A percentile compares a stretch with the other conserved stretches of the same genome.
phyloP scores from a whole-genome alignment of 2,888 invertebrate genomes.

The Phortica magna region DNA sequence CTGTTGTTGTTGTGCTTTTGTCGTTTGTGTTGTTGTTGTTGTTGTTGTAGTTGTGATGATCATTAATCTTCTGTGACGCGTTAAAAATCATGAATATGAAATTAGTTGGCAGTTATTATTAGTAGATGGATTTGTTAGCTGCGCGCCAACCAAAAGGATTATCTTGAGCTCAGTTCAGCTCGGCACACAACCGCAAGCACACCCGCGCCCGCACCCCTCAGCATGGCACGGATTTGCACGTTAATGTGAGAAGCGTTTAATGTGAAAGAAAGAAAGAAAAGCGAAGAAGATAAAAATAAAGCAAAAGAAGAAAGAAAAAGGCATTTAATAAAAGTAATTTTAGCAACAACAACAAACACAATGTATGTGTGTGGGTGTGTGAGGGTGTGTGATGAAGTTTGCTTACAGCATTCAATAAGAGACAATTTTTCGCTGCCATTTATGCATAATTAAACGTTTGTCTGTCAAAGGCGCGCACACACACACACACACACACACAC shows the following conservation, averaged over 20 bases:
- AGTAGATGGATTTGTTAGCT: constrained; percentile 45
- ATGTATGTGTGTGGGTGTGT: too few relatives aligned
- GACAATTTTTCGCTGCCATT: constrained; percentile 1
- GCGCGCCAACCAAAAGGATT: constrained; percentile 9
- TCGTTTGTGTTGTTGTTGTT: constrained; percentile 31
- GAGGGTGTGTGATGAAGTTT: neutral
- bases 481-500: neutral
- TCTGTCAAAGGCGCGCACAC: neutral
- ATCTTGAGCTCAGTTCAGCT: neutral
- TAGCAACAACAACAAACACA: neutral
- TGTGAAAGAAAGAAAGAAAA: neutral
- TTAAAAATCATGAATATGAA: constrained; percentile 74
- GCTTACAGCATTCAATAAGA: neutral
- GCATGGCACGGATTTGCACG: constrained; percentile 15
- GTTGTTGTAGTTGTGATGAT: constrained; percentile 51
- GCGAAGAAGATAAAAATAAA: neutral
- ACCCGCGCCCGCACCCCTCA: too few relatives aligned
- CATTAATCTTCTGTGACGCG: constrained; percentile 75
- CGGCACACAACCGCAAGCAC: too few relatives aligned
- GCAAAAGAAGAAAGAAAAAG: neutral
- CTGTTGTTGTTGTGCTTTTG: constrained; percentile 37
- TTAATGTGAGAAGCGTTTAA: constrained; percentile 17
- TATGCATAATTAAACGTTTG: constrained; percentile 12
- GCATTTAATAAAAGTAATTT: neutral
- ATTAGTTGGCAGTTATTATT: constrained; percentile 67